Percentiles rank a stretch among this genome's conserved stretches.
These are phyloP conservation scores for Saccopteryx leptura DNA, from an alignment of 2,113 vertebrate genomes.

Conservation along the genomic window DNA sequence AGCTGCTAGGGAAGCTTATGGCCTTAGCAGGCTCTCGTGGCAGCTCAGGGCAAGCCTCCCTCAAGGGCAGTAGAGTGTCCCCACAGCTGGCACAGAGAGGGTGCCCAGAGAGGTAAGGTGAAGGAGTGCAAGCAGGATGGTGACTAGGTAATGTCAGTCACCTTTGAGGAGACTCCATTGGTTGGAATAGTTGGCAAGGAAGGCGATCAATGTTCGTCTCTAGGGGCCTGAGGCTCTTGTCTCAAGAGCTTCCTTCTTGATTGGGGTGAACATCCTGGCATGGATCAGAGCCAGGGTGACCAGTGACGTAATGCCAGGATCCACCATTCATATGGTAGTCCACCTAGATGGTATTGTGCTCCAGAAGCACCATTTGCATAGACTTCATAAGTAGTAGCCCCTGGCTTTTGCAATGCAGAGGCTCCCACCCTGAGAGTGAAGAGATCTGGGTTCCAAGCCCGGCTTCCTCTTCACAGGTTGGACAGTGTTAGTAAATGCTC, in stretches of 20 bases:
- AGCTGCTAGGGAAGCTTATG: constrained; percentile 39
- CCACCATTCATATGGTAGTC: neutral
- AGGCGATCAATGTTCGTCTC: neutral
- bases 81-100: neutral
- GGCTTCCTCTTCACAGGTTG: neutral
- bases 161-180: neutral
- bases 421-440: neutral
- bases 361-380: neutral
- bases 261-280: neutral
- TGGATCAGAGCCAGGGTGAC: neutral
- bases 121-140: neutral
- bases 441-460: neutral
- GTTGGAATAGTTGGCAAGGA: neutral
- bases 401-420: neutral
- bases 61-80: constrained; percentile 70
- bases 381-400: neutral
- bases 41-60: neutral
- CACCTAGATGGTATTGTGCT: neutral
- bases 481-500: neutral
- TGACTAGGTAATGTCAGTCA: neutral
- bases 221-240: neutral
- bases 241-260: constrained; percentile 23
- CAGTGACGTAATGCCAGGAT: neutral
- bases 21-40: neutral
- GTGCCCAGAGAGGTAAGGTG: neutral